Percentiles rank a stretch among this genome's conserved stretches.
Evolutionary conservation across 2,797 vertebrate species (phyloP).

Genomic region (Gila robusta): DNA sequence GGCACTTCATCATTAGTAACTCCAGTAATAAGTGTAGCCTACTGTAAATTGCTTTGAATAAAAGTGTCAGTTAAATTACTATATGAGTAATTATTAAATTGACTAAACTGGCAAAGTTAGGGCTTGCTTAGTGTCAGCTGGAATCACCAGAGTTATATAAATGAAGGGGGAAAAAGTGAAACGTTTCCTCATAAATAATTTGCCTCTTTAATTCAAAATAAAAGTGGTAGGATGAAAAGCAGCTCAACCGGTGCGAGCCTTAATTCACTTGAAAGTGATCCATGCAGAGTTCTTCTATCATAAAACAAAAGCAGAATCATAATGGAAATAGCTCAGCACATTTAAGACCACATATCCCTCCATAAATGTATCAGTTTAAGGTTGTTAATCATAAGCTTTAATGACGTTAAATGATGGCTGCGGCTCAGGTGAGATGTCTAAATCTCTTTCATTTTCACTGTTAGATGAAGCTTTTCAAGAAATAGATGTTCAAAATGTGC

Average conservation of each 20-base stretch:
- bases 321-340: background rate
- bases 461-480: background rate
- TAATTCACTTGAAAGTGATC: background rate
- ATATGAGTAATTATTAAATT: background rate
- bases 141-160: conserved; percentile 4
- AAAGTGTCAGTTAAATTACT: conserved; percentile 8
- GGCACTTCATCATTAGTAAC: background rate
- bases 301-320: background rate
- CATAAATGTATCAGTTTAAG: background rate
- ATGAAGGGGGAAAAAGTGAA: background rate
- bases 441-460: background rate
- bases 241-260: background rate
- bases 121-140: conserved; percentile 1
- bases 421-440: background rate
- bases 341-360: background rate
- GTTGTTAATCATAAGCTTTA: background rate
- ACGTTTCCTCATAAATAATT: background rate
- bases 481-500: background rate
- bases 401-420: background rate
- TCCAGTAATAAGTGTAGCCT: background rate
- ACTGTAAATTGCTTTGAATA: background rate
- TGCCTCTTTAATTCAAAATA: conserved; percentile 11
- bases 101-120: background rate
- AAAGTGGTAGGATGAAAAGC: background rate
- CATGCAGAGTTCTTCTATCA: background rate